phyloP scores from a whole-genome alignment of 2,113 vertebrate species.

The Chiloscyllium plagiosum region DNA sequence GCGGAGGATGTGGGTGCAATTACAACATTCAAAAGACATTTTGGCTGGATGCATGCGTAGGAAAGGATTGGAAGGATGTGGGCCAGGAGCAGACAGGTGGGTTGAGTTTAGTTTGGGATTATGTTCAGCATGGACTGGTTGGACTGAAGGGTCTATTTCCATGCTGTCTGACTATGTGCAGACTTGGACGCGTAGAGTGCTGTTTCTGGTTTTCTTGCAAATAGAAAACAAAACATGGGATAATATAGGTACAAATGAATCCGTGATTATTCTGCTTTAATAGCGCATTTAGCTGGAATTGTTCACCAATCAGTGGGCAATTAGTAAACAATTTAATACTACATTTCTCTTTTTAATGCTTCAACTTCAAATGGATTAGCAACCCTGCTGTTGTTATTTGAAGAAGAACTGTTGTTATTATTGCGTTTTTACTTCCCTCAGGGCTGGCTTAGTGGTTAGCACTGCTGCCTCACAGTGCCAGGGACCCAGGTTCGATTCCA shows the following conservation, averaged over 20 bases:
- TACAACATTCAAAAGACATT: too few species aligned
- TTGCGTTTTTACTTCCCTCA: background rate
- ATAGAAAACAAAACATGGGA: background rate
- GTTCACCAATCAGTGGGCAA: background rate
- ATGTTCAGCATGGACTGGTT: too few species aligned
- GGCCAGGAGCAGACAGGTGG: too few species aligned
- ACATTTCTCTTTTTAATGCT: background rate
- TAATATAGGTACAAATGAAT: background rate
- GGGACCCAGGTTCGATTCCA: too few species aligned
- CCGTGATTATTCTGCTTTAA: background rate
- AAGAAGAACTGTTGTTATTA: background rate
- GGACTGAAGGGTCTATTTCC: too few species aligned
- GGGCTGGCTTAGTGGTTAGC: too few species aligned
- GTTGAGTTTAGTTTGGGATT: too few species aligned
- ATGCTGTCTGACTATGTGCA: background rate
- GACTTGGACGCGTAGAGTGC: background rate
- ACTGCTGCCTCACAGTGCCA: too few species aligned
- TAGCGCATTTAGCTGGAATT: background rate
- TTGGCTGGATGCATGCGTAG: too few species aligned
- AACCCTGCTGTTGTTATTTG: background rate
- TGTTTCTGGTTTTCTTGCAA: background rate
- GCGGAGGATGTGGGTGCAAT: too few species aligned
- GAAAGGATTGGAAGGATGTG: too few species aligned
- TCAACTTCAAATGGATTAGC: background rate
- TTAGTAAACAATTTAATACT: background rate